Percentiles rank a stretch among this genome's conserved stretches.
Conservation (phyloP, 2,888 invertebrate species). For the Pardosa pseudoannulata region DNA sequence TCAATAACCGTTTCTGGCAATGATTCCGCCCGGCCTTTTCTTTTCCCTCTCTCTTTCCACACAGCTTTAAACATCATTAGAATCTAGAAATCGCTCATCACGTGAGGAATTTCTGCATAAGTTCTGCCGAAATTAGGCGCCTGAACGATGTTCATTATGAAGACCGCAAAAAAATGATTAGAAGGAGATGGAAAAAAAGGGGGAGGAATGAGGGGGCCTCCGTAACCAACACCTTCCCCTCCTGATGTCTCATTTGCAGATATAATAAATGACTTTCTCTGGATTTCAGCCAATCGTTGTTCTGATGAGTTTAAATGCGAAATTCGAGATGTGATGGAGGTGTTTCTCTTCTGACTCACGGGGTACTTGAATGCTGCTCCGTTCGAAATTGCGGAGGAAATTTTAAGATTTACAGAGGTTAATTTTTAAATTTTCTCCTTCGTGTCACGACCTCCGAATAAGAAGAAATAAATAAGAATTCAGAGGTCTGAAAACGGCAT, state of each 20-base stretch:
- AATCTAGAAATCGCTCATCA: constrained; percentile 6
- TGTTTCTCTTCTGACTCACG: neutral
- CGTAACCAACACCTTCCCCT: neutral
- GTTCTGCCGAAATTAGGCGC: constrained; percentile 1
- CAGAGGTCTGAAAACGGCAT: too few species aligned
- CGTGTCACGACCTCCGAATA: too few species aligned
- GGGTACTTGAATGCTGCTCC: neutral
- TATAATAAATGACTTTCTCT: constrained; percentile 17
- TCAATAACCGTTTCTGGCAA: constrained; percentile 12
- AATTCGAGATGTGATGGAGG: neutral
- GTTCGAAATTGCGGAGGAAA: constrained; percentile 2
- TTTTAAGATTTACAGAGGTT: neutral
- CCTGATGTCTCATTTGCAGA: constrained; percentile 15
- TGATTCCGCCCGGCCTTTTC: neutral
- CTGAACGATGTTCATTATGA: constrained; percentile 19
- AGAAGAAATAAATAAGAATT: too few species aligned
- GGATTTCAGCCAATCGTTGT: constrained; percentile 19
- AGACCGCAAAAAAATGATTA: constrained; percentile 16
- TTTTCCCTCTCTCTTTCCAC: neutral
- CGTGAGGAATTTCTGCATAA: constrained; percentile 10
- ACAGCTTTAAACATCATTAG: constrained; percentile 5
- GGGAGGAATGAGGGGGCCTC: neutral
- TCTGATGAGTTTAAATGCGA: constrained; percentile 13
- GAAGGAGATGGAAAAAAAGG: neutral
- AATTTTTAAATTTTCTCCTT: too few species aligned